Evolutionary conservation across 2,888 invertebrate genomes (phyloP).

Genomic region (Amphipyra berbera): DNA sequence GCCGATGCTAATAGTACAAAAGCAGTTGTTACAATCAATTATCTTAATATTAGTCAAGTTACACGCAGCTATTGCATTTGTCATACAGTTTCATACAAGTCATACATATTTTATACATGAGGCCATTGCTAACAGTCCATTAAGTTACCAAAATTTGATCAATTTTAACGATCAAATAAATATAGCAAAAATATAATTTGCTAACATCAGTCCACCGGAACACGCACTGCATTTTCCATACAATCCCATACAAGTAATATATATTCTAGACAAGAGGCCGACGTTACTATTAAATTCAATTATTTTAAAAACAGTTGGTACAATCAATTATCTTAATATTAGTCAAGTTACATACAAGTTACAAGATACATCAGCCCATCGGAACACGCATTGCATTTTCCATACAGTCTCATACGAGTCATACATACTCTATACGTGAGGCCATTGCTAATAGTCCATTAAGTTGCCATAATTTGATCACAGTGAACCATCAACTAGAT

Average conservation of each 20-base stretch:
- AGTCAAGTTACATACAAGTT: constrained; percentile 10
- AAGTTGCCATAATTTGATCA: constrained; percentile 67
- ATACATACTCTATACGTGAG: constrained; percentile 61
- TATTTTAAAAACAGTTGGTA: constrained; percentile 39
- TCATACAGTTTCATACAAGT: neutral
- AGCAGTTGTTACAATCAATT: too few relatives aligned
- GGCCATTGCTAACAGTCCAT: constrained; percentile 54
- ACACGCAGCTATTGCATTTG: neutral
- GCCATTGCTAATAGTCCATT: constrained; percentile 80
- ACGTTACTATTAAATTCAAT: too few relatives aligned
- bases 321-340: too few relatives aligned
- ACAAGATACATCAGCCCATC: constrained; percentile 1
- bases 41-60: too few relatives aligned
- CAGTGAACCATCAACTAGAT: too few relatives aligned
- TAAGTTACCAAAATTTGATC: constrained; percentile 9
- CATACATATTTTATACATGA: constrained; percentile 33
- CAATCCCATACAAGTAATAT: too few relatives aligned
- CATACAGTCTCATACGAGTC: constrained; percentile 42
- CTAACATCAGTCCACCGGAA: too few relatives aligned
- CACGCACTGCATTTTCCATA: too few relatives aligned
- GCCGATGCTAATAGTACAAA: constrained; percentile 76
- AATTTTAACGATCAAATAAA: neutral
- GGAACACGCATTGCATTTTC: constrained; percentile 45
- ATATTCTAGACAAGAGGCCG: too few relatives aligned
- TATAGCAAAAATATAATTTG: constrained; percentile 8